Conservation (phyloP, 1,140 invertebrate genomes). For the Bicyclus anynana region DNA sequence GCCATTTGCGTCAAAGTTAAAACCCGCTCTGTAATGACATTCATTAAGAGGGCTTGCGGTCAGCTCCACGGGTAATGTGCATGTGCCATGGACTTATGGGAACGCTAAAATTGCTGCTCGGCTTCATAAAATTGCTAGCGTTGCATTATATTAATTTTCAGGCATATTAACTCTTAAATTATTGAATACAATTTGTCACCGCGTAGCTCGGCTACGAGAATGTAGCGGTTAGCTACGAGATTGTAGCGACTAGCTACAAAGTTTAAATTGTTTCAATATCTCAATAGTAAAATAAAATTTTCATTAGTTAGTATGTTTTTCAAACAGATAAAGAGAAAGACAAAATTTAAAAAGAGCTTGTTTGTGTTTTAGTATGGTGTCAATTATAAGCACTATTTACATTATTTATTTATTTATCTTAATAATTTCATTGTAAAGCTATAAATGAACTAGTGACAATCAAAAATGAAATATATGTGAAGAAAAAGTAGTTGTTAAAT, state of each 20-base stretch:
- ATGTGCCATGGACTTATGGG: background rate
- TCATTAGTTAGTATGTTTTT: no score
- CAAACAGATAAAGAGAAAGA: no score
- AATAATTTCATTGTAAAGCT: no score
- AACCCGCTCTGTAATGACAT: background rate
- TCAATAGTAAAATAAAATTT: no score
- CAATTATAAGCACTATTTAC: no score
- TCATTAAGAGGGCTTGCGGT: background rate
- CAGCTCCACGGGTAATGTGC: background rate
- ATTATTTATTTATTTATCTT: no score
- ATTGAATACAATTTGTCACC: background rate
- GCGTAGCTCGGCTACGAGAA: background rate
- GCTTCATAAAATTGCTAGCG: background rate
- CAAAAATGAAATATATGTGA: no score
- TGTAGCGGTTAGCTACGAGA: background rate
- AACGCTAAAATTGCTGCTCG: background rate
- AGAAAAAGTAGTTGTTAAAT: no score
- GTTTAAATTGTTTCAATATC: no score
- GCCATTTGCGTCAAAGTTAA: background rate
- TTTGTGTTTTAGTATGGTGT: no score
- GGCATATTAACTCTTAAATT: background rate
- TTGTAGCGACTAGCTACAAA: background rate
- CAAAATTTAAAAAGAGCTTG: no score
- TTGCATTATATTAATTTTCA: background rate
- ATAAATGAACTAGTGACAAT: no score